Base-by-base conservation (phyloP, 2,888 invertebrate genomes). In the Eupsilia transversa region DNA sequence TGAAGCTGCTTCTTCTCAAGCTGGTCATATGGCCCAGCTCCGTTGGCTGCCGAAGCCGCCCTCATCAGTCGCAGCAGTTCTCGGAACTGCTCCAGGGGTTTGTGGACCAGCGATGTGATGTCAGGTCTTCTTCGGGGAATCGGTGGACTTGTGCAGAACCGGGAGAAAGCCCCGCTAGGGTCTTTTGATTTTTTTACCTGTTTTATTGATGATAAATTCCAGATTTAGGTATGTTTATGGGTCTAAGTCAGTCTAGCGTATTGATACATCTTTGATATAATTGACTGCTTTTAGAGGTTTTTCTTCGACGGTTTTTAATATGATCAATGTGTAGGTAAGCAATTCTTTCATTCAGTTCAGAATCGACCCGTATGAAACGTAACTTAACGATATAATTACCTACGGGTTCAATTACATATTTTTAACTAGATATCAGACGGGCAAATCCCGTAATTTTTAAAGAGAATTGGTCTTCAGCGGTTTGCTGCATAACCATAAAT, bases 61-160 rank as follows among this genome's bases (percentile, higher is more conserved):
- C 96, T 90, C 94, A 96, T 96, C 72, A 96, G 91, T 87, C 96
- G 90, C 67, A 96, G 88, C 52, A 96, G 90, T 77, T 96, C 96
- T 20, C 96, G 89, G 89, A 96, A 96, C 95, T 98, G 98, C 93
- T 98, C 98, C 86, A 98, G 93, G 0, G 98, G 98, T 89, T 98
- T 98, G 92, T 98, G 98, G 79, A 99, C 97, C 85, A 98, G 97
- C 23, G 98, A 97, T 20, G 98, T 98, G 82, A 99, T 97, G 92
- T 99, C 98, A 23, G 98, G 98, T 84, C 98, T 97, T 92, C 98
- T 97, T 83, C 98, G 97, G 4, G 98, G 98, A 87, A 98, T 98
- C 27, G 98, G 97, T 4, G 98, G 98, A 89, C 98, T 98, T 76
- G 97, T 98, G 87, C 98, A 97, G 91, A 98, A 97, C 79, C 97